Percentiles rank a stretch among this genome's conserved stretches.
Conservation (phyloP, 2,888 invertebrate species). For the Pterostichus madidus region DNA sequence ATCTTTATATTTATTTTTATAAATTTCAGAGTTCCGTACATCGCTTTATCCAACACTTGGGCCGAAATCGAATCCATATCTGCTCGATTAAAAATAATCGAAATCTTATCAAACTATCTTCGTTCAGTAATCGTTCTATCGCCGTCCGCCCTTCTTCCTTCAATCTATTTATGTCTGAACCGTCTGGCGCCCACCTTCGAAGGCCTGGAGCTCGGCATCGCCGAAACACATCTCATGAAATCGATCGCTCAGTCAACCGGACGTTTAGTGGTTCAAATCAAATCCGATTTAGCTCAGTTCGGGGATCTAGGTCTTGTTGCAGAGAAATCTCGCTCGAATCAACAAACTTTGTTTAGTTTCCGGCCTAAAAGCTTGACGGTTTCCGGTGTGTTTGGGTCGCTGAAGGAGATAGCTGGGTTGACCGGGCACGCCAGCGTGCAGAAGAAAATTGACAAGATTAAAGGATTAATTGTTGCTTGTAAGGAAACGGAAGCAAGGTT, state of each 20-base stretch:
- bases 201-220: slow-evolving; percentile 95
- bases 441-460: slow-evolving; percentile 95
- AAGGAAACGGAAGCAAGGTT: slow-evolving; percentile 92
- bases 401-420: slow-evolving; percentile 92
- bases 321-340: slow-evolving; percentile 89
- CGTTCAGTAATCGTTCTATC: slow-evolving; percentile 93
- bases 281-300: slow-evolving; percentile 81
- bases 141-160: slow-evolving; percentile 93
- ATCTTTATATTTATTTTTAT: too few relatives aligned
- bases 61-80: slow-evolving; percentile 93
- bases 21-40: slow-evolving; percentile 89
- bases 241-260: slow-evolving; percentile 95
- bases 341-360: slow-evolving; percentile 88
- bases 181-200: slow-evolving; percentile 97
- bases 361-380: slow-evolving; percentile 89
- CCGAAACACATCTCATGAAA: slow-evolving; percentile 96
- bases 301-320: slow-evolving; percentile 97
- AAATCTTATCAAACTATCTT: slow-evolving; percentile 94
- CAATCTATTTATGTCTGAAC: slow-evolving; percentile 97
- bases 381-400: slow-evolving; percentile 87
- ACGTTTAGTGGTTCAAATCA: slow-evolving; percentile 90
- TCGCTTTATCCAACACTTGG: slow-evolving; percentile 93
- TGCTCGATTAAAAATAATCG: slow-evolving; percentile 93
- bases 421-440: slow-evolving; percentile 85
- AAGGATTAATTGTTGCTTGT: slow-evolving; percentile 95